Percentiles rank a stretch among this genome's conserved stretches.
Evolutionary conservation across 1,140 invertebrate genomes (phyloP).

Genomic region (Globodera ellingtonae): DNA sequence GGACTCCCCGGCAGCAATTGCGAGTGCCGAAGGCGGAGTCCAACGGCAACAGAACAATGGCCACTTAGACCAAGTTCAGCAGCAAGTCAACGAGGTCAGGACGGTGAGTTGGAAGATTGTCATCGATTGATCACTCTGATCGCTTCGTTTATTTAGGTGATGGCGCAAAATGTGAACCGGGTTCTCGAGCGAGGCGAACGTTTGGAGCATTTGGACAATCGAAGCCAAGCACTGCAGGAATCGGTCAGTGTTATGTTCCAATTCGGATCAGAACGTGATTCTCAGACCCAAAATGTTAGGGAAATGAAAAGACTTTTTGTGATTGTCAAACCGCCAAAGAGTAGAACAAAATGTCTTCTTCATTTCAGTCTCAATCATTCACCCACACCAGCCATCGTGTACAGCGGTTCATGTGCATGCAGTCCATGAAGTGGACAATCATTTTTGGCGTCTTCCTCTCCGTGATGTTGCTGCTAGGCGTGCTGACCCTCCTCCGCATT

Average conservation of each 20-base stretch:
- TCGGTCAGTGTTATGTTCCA: slow-evolving; percentile 6
- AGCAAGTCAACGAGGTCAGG: slow-evolving; percentile 9
- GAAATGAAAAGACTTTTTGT: not conserved
- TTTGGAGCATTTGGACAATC: slow-evolving; percentile 12
- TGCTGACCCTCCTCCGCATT: slow-evolving; percentile 20
- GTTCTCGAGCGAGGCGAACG: slow-evolving; percentile 24
- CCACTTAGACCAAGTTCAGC: slow-evolving; percentile 14
- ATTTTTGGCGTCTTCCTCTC: slow-evolving; percentile 16
- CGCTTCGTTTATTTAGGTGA: slow-evolving; percentile 4
- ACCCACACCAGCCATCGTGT: slow-evolving; percentile 17
- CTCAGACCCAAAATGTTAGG: not conserved
- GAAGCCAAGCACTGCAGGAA: slow-evolving; percentile 15
- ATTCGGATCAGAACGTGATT: not conserved
- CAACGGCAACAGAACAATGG: slow-evolving; percentile 3
- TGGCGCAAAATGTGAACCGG: slow-evolving; percentile 22
- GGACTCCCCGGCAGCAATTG: not conserved
- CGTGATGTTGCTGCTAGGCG: not conserved
- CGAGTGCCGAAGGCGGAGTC: not conserved
- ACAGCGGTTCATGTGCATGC: slow-evolving; percentile 17
- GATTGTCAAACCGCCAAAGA: too few species aligned
- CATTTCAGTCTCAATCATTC: slow-evolving; percentile 25
- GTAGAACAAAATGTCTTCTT: too few species aligned
- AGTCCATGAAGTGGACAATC: slow-evolving; percentile 20
- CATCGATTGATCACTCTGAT: not conserved
- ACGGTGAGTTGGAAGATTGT: not conserved